Evolutionary conservation across 2,113 vertebrate species (phyloP).

Genomic region (Eulemur rufifrons): DNA sequence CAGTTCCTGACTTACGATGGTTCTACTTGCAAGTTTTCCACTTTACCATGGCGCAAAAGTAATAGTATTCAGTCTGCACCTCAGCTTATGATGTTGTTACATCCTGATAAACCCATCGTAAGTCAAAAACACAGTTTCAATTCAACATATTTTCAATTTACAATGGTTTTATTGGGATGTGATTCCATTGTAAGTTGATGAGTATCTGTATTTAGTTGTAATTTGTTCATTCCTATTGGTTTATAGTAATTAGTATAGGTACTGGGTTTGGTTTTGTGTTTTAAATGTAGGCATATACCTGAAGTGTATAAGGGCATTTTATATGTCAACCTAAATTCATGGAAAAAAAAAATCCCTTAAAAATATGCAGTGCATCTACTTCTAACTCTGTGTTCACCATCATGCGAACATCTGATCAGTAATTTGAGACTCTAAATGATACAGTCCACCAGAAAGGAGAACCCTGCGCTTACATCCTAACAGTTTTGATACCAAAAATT

Average conservation of each 20-base stretch:
- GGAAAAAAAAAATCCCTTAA: not conserved
- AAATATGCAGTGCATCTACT: not conserved
- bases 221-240: not conserved
- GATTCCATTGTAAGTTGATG: not conserved
- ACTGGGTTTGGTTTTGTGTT: not conserved
- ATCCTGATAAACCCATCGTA: not conserved
- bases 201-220: not conserved
- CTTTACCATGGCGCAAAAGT: not conserved
- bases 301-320: not conserved
- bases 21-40: not conserved
- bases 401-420: not conserved
- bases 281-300: not conserved
- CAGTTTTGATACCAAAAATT: not conserved
- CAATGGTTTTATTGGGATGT: not conserved
- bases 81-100: not conserved
- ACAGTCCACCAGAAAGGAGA: not conserved
- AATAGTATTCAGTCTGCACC: not conserved
- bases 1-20: not conserved
- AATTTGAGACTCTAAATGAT: not conserved
- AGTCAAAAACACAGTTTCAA: not conserved
- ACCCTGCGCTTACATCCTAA: not conserved
- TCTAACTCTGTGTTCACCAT: not conserved
- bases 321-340: not conserved
- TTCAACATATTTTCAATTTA: not conserved
- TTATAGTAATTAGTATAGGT: not conserved